Conservation (phyloP, 2,797 vertebrate genomes). For the Perodicticus potto region DNA sequence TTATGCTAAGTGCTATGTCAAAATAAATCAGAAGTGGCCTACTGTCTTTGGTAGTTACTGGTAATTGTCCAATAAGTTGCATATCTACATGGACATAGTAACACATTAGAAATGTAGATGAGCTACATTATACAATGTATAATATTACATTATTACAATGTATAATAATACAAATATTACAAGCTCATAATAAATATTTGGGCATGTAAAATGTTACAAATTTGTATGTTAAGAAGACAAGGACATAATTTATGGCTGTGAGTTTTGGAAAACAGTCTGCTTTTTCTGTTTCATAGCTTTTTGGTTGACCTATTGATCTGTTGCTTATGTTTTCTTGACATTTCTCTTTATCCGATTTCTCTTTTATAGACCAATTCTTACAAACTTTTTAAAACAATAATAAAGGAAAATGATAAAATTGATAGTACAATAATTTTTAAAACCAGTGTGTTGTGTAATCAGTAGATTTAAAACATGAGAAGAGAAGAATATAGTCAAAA, state of each 20-base stretch:
- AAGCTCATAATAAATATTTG: not conserved
- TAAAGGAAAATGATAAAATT: slow-evolving; percentile 14
- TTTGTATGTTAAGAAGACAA: not conserved
- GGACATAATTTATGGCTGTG: not conserved
- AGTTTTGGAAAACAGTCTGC: not conserved
- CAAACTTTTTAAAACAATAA: not conserved
- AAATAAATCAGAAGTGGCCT: not conserved
- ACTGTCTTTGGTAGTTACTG: not conserved
- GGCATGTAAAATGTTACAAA: not conserved
- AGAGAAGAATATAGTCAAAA: not conserved
- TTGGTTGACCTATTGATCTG: not conserved
- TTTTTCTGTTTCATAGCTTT: not conserved
- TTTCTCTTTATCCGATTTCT: not conserved
- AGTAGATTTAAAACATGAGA: not conserved
- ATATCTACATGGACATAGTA: not conserved
- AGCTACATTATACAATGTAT: too few species aligned
- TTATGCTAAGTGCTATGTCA: not conserved
- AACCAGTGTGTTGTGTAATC: not conserved
- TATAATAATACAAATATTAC: not conserved
- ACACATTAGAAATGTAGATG: not conserved
- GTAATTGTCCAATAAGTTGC: not conserved
- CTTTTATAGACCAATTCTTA: slow-evolving; percentile 1
- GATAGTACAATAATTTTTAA: not conserved
- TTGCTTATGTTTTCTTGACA: slow-evolving; percentile 58
- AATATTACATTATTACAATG: too few species aligned